A percentile compares a stretch with the other conserved stretches of the same genome.
Evolutionary conservation across 1,140 invertebrate genomes (phyloP).

Genomic region (Spodoptera frugiperda): DNA sequence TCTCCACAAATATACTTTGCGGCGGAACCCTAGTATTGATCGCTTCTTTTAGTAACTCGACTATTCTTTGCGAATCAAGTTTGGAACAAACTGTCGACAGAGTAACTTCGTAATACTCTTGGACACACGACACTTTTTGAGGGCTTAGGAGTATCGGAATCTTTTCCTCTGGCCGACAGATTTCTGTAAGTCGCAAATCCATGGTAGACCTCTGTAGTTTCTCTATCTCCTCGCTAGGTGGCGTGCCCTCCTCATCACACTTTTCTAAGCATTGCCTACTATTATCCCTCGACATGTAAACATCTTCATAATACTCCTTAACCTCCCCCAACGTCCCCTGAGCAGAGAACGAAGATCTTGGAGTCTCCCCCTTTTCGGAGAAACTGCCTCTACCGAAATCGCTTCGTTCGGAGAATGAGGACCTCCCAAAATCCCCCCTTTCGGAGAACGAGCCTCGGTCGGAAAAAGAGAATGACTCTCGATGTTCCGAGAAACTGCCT

Average conservation of each 20-base stretch:
- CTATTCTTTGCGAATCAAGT: constrained; percentile 91
- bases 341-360: constrained; percentile 81
- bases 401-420: constrained; percentile 79
- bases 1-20: constrained; percentile 88
- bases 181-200: constrained; percentile 79
- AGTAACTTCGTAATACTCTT: constrained; percentile 89
- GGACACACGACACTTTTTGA: constrained; percentile 74
- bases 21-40: constrained; percentile 93
- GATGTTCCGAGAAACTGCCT: constrained; percentile 82
- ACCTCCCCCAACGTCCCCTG: constrained; percentile 81
- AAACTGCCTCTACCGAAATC: constrained; percentile 81
- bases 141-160: constrained; percentile 83
- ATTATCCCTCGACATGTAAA: constrained; percentile 74
- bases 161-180: constrained; percentile 72
- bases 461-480: constrained; percentile 84
- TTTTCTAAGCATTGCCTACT: constrained; percentile 72
- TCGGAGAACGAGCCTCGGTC: constrained; percentile 84
- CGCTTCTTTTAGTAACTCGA: constrained; percentile 93
- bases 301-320: constrained; percentile 76
- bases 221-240: constrained; percentile 73
- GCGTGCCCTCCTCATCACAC: constrained; percentile 71
- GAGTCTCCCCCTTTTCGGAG: constrained; percentile 82
- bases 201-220: constrained; percentile 81
- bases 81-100: constrained; percentile 93
- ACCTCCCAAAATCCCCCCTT: constrained; percentile 78